Percentiles rank a stretch among this genome's conserved stretches.
These are phyloP conservation scores for Crocidura indochinensis DNA, from an alignment of 2,797 vertebrate genomes.

Conservation along the genomic window DNA sequence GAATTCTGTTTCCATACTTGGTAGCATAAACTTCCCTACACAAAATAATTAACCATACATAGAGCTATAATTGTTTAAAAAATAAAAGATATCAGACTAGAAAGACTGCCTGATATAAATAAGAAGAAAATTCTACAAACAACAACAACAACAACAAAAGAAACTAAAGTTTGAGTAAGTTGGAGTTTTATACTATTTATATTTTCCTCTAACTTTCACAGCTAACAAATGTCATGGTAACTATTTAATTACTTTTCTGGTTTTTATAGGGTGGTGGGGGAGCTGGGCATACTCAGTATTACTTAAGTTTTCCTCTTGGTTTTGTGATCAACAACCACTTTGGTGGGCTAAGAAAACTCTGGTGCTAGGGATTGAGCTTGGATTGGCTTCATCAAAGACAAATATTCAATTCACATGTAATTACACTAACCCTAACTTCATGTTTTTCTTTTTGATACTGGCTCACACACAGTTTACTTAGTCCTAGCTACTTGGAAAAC, in stretches of 20 bases:
- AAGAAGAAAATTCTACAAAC: background rate
- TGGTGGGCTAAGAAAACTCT: no score
- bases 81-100: background rate
- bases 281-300: no score
- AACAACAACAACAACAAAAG: background rate
- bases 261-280: background rate
- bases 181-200: background rate
- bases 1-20: conserved; percentile 15
- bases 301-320: no score
- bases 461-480: no score
- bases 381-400: no score
- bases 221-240: background rate
- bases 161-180: background rate
- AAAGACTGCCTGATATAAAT: background rate
- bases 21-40: conserved; percentile 9
- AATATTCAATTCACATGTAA: no score
- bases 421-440: no score
- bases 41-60: background rate
- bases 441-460: no score
- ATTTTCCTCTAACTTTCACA: background rate
- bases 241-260: background rate
- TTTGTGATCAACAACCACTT: background rate
- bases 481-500: no score
- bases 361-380: no score
- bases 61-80: conserved; percentile 12